These are phyloP conservation scores for Limnephilus auricula DNA, from an alignment of 2,888 invertebrate genomes.

Conservation along the genomic window DNA sequence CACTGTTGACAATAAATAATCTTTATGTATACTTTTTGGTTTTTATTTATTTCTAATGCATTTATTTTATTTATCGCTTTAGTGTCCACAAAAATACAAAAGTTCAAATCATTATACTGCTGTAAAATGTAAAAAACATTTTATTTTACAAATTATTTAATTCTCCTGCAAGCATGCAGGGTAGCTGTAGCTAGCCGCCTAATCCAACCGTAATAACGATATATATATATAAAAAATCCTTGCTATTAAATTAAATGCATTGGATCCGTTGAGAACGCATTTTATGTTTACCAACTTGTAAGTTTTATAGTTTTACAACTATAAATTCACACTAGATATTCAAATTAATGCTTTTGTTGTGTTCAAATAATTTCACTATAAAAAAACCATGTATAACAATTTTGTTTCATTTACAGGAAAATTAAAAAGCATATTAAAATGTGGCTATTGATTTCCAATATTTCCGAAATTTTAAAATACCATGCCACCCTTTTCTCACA, in stretches of 20 bases:
- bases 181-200: too few species aligned
- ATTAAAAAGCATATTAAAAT: too few species aligned
- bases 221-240: neutral
- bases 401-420: too few species aligned
- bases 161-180: neutral
- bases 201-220: neutral
- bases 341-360: neutral
- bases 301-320: neutral
- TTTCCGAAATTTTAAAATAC: too few species aligned
- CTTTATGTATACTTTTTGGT: constrained; percentile 16
- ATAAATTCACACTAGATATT: too few species aligned
- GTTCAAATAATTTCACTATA: too few species aligned
- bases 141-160: neutral
- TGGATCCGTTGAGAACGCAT: neutral
- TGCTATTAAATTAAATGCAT: neutral
- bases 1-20: constrained; percentile 46
- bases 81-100: neutral
- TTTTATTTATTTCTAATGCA: constrained; percentile 26
- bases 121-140: neutral
- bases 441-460: too few species aligned
- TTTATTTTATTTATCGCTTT: too few species aligned
- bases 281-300: neutral
- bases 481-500: too few species aligned
- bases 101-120: neutral
- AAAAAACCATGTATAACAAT: too few species aligned